A percentile compares a stretch with the other conserved stretches of the same genome.
Conservation (phyloP, 2,888 invertebrate genomes). For the Dioctria rufipes region DNA sequence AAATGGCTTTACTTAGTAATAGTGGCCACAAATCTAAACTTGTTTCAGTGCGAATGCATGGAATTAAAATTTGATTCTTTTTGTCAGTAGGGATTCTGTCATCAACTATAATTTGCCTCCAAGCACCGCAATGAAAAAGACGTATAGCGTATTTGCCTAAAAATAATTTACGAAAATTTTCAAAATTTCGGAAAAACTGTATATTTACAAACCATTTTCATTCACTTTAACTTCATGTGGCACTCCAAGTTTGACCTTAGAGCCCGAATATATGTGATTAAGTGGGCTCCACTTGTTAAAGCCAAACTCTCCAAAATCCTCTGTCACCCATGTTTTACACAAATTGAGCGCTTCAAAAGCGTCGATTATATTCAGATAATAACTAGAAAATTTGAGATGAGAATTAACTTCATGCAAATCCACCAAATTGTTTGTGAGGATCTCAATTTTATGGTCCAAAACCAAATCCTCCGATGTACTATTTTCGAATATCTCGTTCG, state of each 20-base stretch:
- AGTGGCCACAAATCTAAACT: conserved; percentile 72
- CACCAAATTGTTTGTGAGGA: conserved; percentile 14
- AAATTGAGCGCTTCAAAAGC: conserved; percentile 32
- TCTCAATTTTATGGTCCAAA: neutral
- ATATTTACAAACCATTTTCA: conserved; percentile 29
- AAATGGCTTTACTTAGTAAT: conserved; percentile 71
- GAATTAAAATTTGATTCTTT: conserved; percentile 67
- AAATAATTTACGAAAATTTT: neutral
- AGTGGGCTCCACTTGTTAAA: conserved; percentile 45
- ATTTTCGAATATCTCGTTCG: conserved; percentile 63
- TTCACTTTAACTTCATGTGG: conserved; percentile 39
- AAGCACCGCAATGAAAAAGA: conserved; percentile 72
- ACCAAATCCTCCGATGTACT: conserved; percentile 54
- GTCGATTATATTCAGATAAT: conserved; percentile 49
- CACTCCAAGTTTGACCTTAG: conserved; percentile 10
- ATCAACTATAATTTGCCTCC: conserved; percentile 72
- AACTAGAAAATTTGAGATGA: conserved; percentile 45
- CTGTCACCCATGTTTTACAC: conserved; percentile 15
- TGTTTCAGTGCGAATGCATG: conserved; percentile 63
- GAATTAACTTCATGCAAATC: conserved; percentile 36
- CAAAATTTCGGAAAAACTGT: neutral
- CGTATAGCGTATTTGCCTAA: conserved; percentile 72
- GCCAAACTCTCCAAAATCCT: conserved; percentile 50
- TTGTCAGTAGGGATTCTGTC: conserved; percentile 71
- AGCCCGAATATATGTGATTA: conserved; percentile 53